phyloP scores from a whole-genome alignment of 2,797 vertebrate genomes.

The Micrastur ruficollis region DNA sequence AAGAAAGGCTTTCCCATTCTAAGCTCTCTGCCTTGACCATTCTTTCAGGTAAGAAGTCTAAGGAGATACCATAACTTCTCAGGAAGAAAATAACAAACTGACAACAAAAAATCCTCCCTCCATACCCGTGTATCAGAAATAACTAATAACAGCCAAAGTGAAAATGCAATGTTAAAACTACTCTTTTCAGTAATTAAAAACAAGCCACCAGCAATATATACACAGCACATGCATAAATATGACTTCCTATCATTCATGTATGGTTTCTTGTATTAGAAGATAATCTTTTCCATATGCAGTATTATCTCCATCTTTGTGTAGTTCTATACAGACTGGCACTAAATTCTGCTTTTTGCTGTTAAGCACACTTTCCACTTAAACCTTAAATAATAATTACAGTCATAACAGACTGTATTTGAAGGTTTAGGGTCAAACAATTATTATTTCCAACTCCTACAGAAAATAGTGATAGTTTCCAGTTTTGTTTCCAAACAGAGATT shows the following conservation, averaged over 20 bases:
- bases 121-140: neutral
- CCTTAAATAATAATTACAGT: neutral
- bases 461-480: neutral
- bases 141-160: neutral
- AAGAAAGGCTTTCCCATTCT: neutral
- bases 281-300: neutral
- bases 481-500: neutral
- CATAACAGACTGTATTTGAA: neutral
- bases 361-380: neutral
- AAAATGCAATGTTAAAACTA: neutral
- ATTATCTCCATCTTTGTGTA: neutral
- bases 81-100: neutral
- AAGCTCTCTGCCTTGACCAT: neutral
- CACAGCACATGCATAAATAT: neutral
- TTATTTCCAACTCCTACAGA: neutral
- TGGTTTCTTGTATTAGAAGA: neutral
- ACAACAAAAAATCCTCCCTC: neutral
- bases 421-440: neutral
- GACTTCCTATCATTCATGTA: neutral
- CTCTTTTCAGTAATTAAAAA: neutral
- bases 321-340: neutral
- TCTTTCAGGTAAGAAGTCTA: neutral
- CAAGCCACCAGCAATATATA: neutral
- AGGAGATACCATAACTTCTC: neutral
- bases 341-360: neutral